Evolutionary conservation across 1,140 invertebrate genomes (phyloP).

Genomic region (Scaptodrosophila lebanonensis): DNA sequence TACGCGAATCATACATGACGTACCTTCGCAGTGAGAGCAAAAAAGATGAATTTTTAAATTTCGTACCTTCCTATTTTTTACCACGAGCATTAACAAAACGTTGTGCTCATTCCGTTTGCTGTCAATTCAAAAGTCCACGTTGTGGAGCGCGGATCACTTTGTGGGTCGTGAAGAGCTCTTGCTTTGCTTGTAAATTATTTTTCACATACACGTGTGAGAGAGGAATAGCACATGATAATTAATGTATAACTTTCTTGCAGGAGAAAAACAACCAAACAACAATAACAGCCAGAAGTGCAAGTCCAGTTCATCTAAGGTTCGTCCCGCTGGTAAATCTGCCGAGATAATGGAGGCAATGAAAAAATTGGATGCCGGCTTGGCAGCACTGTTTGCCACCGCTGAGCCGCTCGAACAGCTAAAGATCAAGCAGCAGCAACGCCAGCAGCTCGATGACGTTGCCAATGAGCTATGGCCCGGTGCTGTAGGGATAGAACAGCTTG

Average conservation of each 20-base stretch:
- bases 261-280: constrained; percentile 40
- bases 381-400: constrained; percentile 60
- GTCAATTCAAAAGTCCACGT: constrained; percentile 54
- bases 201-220: too few relatives aligned
- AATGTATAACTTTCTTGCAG: constrained; percentile 1
- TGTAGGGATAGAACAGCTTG: too few relatives aligned
- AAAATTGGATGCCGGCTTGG: constrained; percentile 67
- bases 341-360: constrained; percentile 75
- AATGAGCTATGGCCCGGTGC: constrained; percentile 35
- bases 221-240: not conserved
- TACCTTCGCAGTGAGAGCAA: too few relatives aligned
- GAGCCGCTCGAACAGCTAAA: constrained; percentile 29
- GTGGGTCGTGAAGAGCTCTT: too few relatives aligned
- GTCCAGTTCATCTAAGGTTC: constrained; percentile 38
- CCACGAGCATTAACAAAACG: too few relatives aligned
- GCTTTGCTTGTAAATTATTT: not conserved
- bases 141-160: constrained; percentile 54
- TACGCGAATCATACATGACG: too few relatives aligned
- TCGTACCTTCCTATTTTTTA: too few relatives aligned
- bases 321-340: constrained; percentile 9
- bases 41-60: too few relatives aligned
- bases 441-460: too few relatives aligned
- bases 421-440: constrained; percentile 37
- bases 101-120: constrained; percentile 1
- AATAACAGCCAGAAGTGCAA: constrained; percentile 14